Evolutionary conservation across 2,888 invertebrate species (phyloP), one percentile per base, ranked within the genome.

Genomic region (Idaea dimidiata): DNA sequence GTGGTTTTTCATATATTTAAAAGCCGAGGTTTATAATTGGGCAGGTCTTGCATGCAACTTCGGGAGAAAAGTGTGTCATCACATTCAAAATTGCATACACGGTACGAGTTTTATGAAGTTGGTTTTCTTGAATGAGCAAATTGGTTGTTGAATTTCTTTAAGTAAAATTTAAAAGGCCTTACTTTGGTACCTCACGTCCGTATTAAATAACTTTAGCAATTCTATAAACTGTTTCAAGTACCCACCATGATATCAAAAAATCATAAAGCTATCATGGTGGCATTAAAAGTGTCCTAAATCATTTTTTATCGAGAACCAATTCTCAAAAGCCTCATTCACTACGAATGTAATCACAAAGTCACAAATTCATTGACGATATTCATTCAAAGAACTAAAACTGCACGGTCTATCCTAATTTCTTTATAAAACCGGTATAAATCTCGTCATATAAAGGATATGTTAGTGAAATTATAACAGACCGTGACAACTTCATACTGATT

Each of bases 401-500:
- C 61, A 68, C 62, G 67, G 65, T 69, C 61, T 60, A 59, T 65
- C 67, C 65, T 67, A 71, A 73, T 75, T 69, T 71, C 71, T 73
- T 71, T 74, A 72, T 72, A 67, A 74, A 72, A 73, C 7, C 18
- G 17, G 56, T 56, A 56, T 56, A 56, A 56, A 56, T 56, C 56
- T 56, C 16, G 14, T 18, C 4, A 6, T 17, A 17, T 17, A 56
- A 56, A 56, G 18, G 56, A 56, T 18, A 66, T 69, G 68, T 70
- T 66, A 68, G 59, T 59, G 43, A 59, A 63, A 63, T 68, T 65
- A 60, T 59, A 66, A 55, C 63, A 62, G 60, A 70, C 63, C 68
- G 68, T 75, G 75, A 75, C 74, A 68, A 71, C 69, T 72, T 72
- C 62, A 72, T 73, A 64, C 43, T 62, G 56, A 63, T 66, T 72